phyloP scores from a whole-genome alignment of 2,797 vertebrate species.

The Rhadinocentrus ornatus region DNA sequence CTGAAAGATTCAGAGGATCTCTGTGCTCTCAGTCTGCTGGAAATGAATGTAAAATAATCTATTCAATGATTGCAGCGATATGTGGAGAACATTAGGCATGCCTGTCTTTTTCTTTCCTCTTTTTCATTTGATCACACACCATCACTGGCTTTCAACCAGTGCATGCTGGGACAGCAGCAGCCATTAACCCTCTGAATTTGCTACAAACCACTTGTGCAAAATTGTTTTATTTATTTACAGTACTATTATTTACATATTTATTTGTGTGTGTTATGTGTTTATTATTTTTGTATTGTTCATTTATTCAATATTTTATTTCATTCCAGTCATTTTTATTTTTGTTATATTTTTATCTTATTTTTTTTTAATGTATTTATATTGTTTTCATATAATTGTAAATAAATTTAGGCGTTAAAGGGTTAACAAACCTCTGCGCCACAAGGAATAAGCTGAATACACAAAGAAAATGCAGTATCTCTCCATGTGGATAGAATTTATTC shows the following conservation, averaged over 20 bases:
- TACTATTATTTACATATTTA: too few species aligned
- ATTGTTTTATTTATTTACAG: too few species aligned
- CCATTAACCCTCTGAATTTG: background rate
- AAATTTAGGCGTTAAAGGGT: background rate
- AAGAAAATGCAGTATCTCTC: constrained; percentile 21
- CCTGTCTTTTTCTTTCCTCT: constrained; percentile 8
- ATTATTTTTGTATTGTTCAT: too few species aligned
- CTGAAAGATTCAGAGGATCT: background rate
- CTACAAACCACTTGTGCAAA: too few species aligned
- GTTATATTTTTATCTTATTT: too few species aligned
- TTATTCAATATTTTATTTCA: too few species aligned
- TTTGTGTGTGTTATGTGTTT: too few species aligned
- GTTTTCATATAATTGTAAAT: too few species aligned
- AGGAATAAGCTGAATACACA: constrained; percentile 31
- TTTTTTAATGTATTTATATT: too few species aligned
- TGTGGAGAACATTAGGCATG: background rate
- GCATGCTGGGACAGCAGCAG: constrained; percentile 72
- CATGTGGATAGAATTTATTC: constrained; percentile 13
- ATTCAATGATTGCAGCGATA: background rate
- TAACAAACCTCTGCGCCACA: constrained; percentile 32
- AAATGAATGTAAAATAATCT: background rate
- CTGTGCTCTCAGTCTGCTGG: background rate
- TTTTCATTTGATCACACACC: constrained; percentile 55
- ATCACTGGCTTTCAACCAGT: constrained; percentile 66
- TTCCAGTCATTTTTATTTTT: too few species aligned